Conservation (phyloP, 2,113 vertebrate genomes). For the Chionomys nivalis region DNA sequence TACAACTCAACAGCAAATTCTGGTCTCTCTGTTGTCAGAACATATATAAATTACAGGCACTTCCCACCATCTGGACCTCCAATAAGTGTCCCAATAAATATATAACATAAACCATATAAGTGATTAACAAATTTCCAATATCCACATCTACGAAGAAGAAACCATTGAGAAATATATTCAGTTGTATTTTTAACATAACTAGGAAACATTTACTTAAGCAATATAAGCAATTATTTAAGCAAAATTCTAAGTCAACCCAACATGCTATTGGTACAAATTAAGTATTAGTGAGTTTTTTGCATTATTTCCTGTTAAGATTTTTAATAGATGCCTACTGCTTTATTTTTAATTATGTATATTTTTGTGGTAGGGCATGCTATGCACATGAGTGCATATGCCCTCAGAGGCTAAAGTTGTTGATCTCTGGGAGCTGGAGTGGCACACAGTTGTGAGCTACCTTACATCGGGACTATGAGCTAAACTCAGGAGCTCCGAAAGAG, state of each 20-base stretch:
- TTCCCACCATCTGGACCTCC: neutral
- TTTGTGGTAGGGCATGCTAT: neutral
- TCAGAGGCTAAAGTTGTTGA: neutral
- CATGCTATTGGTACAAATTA: neutral
- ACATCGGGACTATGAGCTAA: neutral
- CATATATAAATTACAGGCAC: neutral
- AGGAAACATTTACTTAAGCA: neutral
- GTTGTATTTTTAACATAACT: neutral
- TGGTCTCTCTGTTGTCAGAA: neutral
- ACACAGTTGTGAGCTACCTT: neutral
- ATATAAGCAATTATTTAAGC: neutral
- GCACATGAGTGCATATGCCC: neutral
- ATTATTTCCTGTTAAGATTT: neutral
- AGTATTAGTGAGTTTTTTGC: neutral
- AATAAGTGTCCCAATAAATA: neutral
- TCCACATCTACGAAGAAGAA: too few species aligned
- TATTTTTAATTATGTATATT: neutral
- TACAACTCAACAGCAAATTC: neutral
- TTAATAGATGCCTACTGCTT: neutral
- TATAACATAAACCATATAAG: neutral
- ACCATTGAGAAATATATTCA: neutral
- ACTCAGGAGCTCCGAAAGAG: neutral
- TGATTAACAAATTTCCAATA: too few species aligned
- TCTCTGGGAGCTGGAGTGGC: neutral
- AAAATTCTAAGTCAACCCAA: constrained; percentile 33